These are phyloP conservation scores for Ennomos erosarius DNA, from an alignment of 2,888 invertebrate genomes.

Conservation along the genomic window DNA sequence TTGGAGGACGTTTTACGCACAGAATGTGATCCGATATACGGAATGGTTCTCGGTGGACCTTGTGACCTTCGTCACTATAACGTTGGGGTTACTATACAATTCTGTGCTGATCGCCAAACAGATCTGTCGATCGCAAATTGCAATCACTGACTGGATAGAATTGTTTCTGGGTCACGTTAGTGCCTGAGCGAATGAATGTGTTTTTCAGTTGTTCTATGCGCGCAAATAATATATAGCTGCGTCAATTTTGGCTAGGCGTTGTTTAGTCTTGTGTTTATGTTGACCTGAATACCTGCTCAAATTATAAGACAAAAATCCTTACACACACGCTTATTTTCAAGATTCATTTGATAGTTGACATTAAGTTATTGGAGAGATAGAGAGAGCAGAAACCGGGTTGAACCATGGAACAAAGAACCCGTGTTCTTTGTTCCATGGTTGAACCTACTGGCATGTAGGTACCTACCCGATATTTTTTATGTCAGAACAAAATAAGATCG, in stretches of 20 bases:
- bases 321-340: too few species aligned
- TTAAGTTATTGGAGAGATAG: too few species aligned
- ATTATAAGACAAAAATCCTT: too few species aligned
- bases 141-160: constrained; percentile 17
- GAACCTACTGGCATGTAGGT: too few species aligned
- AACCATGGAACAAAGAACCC: too few species aligned
- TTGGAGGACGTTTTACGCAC: constrained; percentile 19
- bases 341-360: too few species aligned
- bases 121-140: constrained; percentile 23
- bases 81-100: constrained; percentile 21
- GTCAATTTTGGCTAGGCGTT: constrained; percentile 15
- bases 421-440: too few species aligned
- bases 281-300: too few species aligned
- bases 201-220: constrained; percentile 13
- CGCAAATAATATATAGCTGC: not conserved
- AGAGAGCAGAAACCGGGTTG: too few species aligned
- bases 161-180: constrained; percentile 4
- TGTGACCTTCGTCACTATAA: constrained; percentile 19
- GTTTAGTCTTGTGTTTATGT: too few species aligned
- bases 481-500: constrained; percentile 3
- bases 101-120: constrained; percentile 13
- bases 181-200: constrained; percentile 26
- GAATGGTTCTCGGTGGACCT: constrained; percentile 25
- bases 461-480: too few species aligned
- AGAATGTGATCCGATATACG: constrained; percentile 29